Evolutionary conservation across 1,140 invertebrate species (phyloP), one percentile per base, ranked within the genome.

Genomic region (Hyles euphorbiae): DNA sequence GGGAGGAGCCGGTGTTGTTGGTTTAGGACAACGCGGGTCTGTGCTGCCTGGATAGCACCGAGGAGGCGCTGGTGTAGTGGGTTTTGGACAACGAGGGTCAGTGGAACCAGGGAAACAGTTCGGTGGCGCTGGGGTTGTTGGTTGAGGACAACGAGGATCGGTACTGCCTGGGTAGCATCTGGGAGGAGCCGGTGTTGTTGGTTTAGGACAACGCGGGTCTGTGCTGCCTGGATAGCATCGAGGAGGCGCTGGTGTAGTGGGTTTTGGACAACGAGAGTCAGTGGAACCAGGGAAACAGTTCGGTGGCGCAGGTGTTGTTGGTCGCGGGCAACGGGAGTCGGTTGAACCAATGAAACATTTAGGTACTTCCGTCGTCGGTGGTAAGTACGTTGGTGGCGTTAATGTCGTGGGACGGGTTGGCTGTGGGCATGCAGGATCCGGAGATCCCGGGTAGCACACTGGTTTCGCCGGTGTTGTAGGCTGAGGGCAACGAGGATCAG

Each of bases 401-500:
- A 22, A 22, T 22, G 22, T 22, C 22, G 22, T 22, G 22, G 22
- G 22, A 22, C 22, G 22, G 10, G 75, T 66, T 48, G 72, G 59
- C 63, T 65, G 68, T 22, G 81, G 80, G 72, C 87, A 88, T 34
- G 83, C 57, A 34, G 82, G 76, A 73, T 90, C 89, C 0, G 58
- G 72, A n/a, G 81, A 83, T 8, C 90, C 89, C 6, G 87, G 88
- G 59, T 74, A 88, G 58, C 89, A 90, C 0, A 57, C 57, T 9
- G 75, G 74, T 61, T 62, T 45, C 44, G 52, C 58, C 33, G 65
- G 61, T 11, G 65, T 68, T 1, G 76, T 56, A 53, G 71, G 68
- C 10, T 57, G 34, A 4, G 79, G 78, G 55, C 74, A 85, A 53
- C 80, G 61, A 4, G 84, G 81, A 68, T 90, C 80, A 0, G 33